These are phyloP conservation scores for Terrapene triunguis DNA, from an alignment of 2,113 vertebrate genomes.

Conservation along the genomic window DNA sequence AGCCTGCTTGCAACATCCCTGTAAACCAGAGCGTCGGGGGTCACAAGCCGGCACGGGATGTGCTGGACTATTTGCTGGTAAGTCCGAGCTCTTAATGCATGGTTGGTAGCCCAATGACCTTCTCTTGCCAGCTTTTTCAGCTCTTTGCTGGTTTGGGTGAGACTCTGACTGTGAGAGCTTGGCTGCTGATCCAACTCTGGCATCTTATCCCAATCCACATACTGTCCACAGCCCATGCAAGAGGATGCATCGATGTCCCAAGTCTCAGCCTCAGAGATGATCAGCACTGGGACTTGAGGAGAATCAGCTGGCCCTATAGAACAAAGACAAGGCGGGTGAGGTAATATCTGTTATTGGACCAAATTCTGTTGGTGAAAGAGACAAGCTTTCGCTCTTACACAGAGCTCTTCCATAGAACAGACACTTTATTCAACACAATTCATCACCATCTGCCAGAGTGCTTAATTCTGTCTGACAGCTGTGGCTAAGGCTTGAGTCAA, in stretches of 20 bases:
- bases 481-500: neutral
- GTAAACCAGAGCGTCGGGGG: conserved; percentile 80
- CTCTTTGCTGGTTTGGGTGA: conserved; percentile 74
- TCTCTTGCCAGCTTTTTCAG: conserved; percentile 86
- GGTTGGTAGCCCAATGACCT: conserved; percentile 84
- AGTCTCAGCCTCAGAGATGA: conserved; percentile 81
- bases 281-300: conserved; percentile 77
- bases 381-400: too few relatives aligned
- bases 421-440: neutral
- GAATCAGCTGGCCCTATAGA: conserved; percentile 67
- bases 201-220: conserved; percentile 90
- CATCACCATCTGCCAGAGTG: neutral
- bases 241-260: conserved; percentile 81
- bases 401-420: neutral
- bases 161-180: conserved; percentile 61
- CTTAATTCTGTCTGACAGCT: fast-evolving
- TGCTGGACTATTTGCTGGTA: conserved; percentile 86
- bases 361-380: neutral
- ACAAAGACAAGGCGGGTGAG: neutral
- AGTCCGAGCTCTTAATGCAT: conserved; percentile 81
- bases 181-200: conserved; percentile 62
- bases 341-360: neutral
- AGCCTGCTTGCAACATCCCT: conserved; percentile 73
- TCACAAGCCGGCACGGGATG: conserved; percentile 77
- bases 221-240: conserved; percentile 82